A percentile compares a stretch with the other conserved stretches of the same genome.
These are phyloP conservation scores for Ganaspis sp. DNA, from an alignment of 1,140 invertebrate species.

Conservation along the genomic window DNA sequence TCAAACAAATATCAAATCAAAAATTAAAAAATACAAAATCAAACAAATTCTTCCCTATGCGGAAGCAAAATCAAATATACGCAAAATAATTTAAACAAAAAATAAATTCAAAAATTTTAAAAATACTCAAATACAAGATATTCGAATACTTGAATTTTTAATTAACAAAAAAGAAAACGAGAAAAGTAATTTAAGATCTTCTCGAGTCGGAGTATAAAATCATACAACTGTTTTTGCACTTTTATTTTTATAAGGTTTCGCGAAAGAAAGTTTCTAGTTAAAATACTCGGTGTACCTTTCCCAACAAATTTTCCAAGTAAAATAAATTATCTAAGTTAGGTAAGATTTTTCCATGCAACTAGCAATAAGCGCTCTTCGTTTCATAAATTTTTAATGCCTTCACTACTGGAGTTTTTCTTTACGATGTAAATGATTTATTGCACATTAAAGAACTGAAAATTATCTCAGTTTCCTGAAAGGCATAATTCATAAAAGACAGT, in stretches of 20 bases:
- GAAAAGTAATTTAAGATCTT: neutral
- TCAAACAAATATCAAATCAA: too few relatives aligned
- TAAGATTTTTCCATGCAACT: conserved; percentile 15
- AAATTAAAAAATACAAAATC: too few relatives aligned
- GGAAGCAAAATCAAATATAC: too few relatives aligned
- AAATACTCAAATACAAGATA: too few relatives aligned
- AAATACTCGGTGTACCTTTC: neutral
- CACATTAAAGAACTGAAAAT: neutral
- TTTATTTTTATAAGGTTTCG: neutral
- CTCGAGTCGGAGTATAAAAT: neutral
- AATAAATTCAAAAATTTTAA: too few relatives aligned
- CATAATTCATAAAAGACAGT: neutral
- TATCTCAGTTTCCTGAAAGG: neutral
- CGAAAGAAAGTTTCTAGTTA: neutral
- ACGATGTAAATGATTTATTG: conserved; percentile 2
- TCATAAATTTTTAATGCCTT: conserved; percentile 9
- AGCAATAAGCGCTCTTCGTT: neutral
- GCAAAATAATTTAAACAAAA: too few relatives aligned
- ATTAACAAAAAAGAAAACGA: too few relatives aligned
- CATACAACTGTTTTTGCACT: neutral
- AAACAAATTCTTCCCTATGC: too few relatives aligned
- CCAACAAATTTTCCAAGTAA: neutral
- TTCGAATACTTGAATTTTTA: too few relatives aligned
- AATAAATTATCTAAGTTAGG: conserved; percentile 14
- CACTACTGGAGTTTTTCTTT: neutral